Evolutionary conservation across 1,140 invertebrate species (phyloP), one percentile per base, ranked within the genome.

Genomic region (Sarcophaga bullata): DNA sequence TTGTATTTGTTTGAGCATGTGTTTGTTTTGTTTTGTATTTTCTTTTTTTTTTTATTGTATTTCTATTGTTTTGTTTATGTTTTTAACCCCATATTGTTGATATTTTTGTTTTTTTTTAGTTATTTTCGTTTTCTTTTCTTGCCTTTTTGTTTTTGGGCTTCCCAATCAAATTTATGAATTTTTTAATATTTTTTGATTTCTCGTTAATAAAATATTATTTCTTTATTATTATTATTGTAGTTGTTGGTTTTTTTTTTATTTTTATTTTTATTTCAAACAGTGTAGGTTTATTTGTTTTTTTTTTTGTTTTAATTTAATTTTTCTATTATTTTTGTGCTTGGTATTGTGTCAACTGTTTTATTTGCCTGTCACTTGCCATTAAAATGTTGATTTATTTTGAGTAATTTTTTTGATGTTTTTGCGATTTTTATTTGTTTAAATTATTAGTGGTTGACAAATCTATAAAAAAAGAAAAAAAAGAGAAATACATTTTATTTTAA

Each of bases 161-260:
- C 8, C 7, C 19, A 80, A 37, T 13, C 25, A 47, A 49, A 37
- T 80, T 54, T 81, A 72, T 62, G 52, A 58, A 46, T 47, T 49
- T 81, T 81, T 46, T 81, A 58, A 68, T 47, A 52, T 68, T 8
- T 81, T 81, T 49, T 62, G 80, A 58, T 72, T 81, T 81, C 54
- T 81, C 25, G 17, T 52, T 68, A 68, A 68, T 68, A 68, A 68
- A 68, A 68, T 19, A 68, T 19, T 68, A 68, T 68, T 68, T n/a
- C 19, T 8, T 68, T 37, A 19, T 19, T 68, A 19, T n/a, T 10
- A 52, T 10, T 73, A 5, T 73, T 73, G n/a, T 1, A 3, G 1
- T 13, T 73, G 8, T 25, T 47, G 49, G n/a, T n/a, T n/a, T n/a
- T n/a, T n/a, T n/a, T n/a, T n/a, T n/a, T n/a, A n/a, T n/a, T n/a